Percentiles rank a stretch among this genome's conserved stretches.
These are phyloP conservation scores for Etheostoma perlongum DNA, from an alignment of 2,797 vertebrate genomes.

Conservation along the genomic window DNA sequence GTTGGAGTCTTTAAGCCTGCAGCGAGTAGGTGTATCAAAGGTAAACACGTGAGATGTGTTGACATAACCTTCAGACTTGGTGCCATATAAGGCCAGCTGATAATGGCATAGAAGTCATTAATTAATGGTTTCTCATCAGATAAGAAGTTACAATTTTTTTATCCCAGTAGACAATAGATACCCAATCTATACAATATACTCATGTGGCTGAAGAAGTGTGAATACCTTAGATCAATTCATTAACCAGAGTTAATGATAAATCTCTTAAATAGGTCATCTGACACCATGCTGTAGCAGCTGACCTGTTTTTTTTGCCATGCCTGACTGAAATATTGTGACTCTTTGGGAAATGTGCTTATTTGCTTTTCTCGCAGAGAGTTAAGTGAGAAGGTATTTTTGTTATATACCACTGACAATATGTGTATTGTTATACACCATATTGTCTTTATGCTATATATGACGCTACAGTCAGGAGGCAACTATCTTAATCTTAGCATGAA, in stretches of 20 bases:
- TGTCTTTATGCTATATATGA: not conserved
- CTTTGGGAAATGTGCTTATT: not conserved
- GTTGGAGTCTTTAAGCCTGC: constrained; percentile 8
- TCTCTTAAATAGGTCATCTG: constrained; percentile 18
- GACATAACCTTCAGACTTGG: constrained; percentile 66
- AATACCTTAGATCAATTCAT: constrained; percentile 24
- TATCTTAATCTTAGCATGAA: not conserved
- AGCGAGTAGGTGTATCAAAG: constrained; percentile 21
- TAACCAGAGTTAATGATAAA: constrained; percentile 42
- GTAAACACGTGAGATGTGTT: constrained; percentile 48
- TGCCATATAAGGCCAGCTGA: constrained; percentile 9
- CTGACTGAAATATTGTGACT: not conserved
- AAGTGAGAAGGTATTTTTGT: not conserved
- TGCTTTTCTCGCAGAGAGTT: not conserved
- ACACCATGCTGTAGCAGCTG: not conserved
- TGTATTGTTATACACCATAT: too few species aligned
- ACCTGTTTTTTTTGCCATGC: not conserved
- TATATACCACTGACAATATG: not conserved
- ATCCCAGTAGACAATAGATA: not conserved
- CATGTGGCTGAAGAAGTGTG: not conserved
- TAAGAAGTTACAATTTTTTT: not conserved
- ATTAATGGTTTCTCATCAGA: not conserved
- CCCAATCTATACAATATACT: not conserved
- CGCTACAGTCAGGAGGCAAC: not conserved
- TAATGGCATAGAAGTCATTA: constrained; percentile 32